Conservation (phyloP, 1,140 invertebrate species). For the Philopotamus ludificatus region DNA sequence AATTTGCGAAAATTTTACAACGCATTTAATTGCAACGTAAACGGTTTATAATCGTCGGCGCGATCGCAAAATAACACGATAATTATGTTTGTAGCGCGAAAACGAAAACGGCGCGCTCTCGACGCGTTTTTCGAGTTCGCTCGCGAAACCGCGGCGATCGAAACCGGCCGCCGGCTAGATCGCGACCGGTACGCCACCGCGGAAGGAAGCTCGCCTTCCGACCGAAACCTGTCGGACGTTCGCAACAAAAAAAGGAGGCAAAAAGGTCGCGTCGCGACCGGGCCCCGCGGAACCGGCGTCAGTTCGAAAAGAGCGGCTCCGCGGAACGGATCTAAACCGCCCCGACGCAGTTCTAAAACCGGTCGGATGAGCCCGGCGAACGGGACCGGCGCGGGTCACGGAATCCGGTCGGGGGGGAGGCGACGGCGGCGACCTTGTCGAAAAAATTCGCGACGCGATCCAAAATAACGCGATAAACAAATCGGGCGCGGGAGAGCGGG, state of each 20-base stretch:
- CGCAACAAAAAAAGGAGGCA: constrained; percentile 17
- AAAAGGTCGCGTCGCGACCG: constrained; percentile 20
- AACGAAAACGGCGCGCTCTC: not conserved
- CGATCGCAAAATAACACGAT: not conserved
- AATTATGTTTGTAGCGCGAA: not conserved
- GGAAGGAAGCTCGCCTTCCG: constrained; percentile 17
- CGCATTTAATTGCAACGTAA: not conserved
- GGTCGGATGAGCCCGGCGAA: constrained; percentile 8
- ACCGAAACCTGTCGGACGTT: constrained; percentile 22
- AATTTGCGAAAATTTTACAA: too few relatives aligned
- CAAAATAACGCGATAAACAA: too few relatives aligned
- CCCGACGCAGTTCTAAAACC: constrained; percentile 23
- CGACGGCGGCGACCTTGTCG: constrained; percentile 23
- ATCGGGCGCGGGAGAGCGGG: too few relatives aligned
- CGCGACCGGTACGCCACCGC: not conserved
- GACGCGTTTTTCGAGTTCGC: not conserved
- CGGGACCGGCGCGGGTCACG: constrained; percentile 18
- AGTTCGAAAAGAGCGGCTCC: not conserved
- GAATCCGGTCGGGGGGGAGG: not conserved
- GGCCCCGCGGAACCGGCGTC: constrained; percentile 8
- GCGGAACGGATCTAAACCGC: constrained; percentile 18
- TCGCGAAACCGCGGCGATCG: not conserved
- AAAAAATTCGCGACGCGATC: constrained; percentile 38
- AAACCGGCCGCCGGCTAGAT: too few relatives aligned
- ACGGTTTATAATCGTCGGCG: not conserved